Percentiles rank a stretch among this genome's conserved stretches.
phyloP scores from a whole-genome alignment of 92 coral and sea anemone genomes.

The Actinernus sp. region DNA sequence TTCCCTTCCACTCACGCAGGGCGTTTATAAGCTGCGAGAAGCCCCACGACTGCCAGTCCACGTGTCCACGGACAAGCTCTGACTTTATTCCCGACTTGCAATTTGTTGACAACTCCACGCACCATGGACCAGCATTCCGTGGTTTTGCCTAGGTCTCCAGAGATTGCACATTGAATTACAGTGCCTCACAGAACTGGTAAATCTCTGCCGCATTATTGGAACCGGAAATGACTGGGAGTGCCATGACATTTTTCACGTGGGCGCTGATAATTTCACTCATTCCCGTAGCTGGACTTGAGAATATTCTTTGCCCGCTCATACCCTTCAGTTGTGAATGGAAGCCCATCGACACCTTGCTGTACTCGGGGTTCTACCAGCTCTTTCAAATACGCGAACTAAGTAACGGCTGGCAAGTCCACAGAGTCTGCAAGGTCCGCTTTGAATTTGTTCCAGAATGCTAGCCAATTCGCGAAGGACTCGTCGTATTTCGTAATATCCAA shows the following conservation, averaged over 20 bases:
- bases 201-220: constrained; percentile 33
- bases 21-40: too few species aligned
- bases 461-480: constrained; percentile 42
- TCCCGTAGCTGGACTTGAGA: constrained; percentile 14
- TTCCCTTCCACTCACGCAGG: too few species aligned
- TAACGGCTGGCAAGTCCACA: constrained; percentile 10
- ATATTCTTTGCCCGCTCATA: constrained; percentile 20
- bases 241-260: too few species aligned
- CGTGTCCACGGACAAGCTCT: constrained; percentile 34
- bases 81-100: constrained; percentile 18
- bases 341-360: constrained; percentile 23
- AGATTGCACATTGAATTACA: constrained; percentile 53
- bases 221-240: constrained; percentile 35
- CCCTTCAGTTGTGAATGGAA: constrained; percentile 19
- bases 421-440: constrained; percentile 46
- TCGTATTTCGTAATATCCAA: constrained; percentile 31
- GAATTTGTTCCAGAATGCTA: constrained; percentile 55
- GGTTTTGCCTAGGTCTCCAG: too few species aligned
- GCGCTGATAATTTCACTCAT: background rate
- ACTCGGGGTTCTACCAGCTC: constrained; percentile 38
- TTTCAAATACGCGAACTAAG: constrained; percentile 47
- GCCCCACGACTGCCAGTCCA: constrained; percentile 62
- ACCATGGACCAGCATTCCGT: too few species aligned
- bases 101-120: constrained; percentile 41
- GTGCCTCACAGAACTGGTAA: constrained; percentile 41